Base-by-base conservation (phyloP, 2,888 invertebrate species). In the Villa cingulata region DNA sequence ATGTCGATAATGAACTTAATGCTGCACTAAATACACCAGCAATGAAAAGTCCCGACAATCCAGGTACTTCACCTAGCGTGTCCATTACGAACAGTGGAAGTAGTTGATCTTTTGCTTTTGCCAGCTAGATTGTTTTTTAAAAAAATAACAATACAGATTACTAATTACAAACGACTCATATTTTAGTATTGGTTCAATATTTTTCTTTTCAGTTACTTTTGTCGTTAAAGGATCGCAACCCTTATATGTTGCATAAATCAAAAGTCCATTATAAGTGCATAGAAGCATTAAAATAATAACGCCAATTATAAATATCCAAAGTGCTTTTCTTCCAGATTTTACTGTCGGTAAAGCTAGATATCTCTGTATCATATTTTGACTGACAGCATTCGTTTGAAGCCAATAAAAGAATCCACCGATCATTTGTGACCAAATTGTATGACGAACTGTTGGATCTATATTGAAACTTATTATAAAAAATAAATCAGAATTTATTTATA, bases 1-100 rank as follows among this genome's bases (percentile, higher is more conserved):
- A 84, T 16, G 85, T 85, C 18, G 85, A 85, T 19, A 86, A 67
- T 0, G 86, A 84, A 61, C 85, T 85, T 7, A 92, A 69, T 12
- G 91, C 86, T 17, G 90, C 91, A 69, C 89, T 89, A 59, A 91
- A 91, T 2, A 92, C 83, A 32, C 90, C 89, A 27, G 91, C 87
- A 1, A 91, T 83, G 61, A 91, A 91, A 27, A 92, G 70, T 6
- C 92, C 92, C 0, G 89, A 83, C 56, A 92, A 70, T 3, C 91
- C 91, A 1, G 83, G 84, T 63, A 80, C 72, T 38, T 80, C 74
- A 1, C 81, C 79, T 34, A 90, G 64, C 12, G 83, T 77, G 56
- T 90, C 83, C 85, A 90, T 88, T 6, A 91, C 89, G 49, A 88
- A 75, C n/a, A 89, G 66, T 0, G 90, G 90, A 38, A 91, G 63